Base-by-base conservation (phyloP, 2,113 vertebrate genomes). In the Galbula dea region DNA sequence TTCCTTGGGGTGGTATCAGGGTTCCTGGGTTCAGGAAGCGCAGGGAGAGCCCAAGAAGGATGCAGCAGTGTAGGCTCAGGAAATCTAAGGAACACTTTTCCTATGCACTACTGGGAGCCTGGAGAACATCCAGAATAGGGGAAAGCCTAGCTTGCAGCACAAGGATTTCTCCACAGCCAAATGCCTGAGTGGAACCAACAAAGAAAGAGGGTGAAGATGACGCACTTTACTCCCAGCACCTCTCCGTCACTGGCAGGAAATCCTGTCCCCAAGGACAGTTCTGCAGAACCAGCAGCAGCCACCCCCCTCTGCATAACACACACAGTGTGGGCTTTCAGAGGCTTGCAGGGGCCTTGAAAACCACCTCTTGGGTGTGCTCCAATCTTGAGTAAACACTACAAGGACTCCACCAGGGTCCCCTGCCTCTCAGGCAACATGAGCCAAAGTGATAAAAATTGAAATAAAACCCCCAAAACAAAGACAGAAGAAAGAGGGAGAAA, bases 401-500 rank as follows among this genome's bases (percentile, higher is more conserved):
- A 77, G 76, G 80, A 90, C 59, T 77, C 51, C 48, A 76, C 6
- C 0, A 0, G 90, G 66, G 58, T 84, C 39, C 48, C 75, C 69
- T 85, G 86, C 65, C 66, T 90, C 77, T 82, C 54, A 43, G 46
- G 24, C 57, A 76, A 41, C 82, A 58, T 0, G 1, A 93, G 54
- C 81, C 86, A 90, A 88, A 88, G 74, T 48, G 91, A 92, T 95
- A 95, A 91, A 90, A 91, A 55, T 12, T 49, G 41, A 87, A 92
- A 89, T 58, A 73, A 94, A 83, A 32, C 1, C 23, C 73, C 66
- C 32, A 30, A 92, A 87, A 89, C 66, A 93, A 90, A 89, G 81
- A 41, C 66, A 93, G 71, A 80, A 41, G 48, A 69, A 83, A 85
- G 74, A 89, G 29, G 37, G 26, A 74, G 72, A 80, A 94, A 90